Evolutionary conservation across 1,140 invertebrate species (phyloP), one percentile per base, ranked within the genome.

Genomic region (Halesus radiatus): DNA sequence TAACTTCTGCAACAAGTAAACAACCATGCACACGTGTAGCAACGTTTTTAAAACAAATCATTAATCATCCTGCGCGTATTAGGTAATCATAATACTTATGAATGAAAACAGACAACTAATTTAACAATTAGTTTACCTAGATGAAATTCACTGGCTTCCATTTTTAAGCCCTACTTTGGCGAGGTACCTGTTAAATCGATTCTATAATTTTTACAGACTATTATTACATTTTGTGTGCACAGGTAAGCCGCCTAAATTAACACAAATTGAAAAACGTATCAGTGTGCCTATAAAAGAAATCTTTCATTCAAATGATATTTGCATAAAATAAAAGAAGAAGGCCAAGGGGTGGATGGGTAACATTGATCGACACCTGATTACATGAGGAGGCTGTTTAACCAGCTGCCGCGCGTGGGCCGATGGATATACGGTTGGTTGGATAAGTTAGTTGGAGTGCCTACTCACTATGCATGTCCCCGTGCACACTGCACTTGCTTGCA

Each of bases 281-380:
- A 66, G 62, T 66, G 62, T 66, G 20, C 3, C 29, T 23, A 72
- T 72, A 72, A 52, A 72, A 72, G 66, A 72, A 72, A 72, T 72
- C 68, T 72, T 72, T 72, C 32, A 72, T 72, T 72, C 45, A 72
- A 72, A 72, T 72, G 45, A 50, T 72, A 45, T 72, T 72, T 72
- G 45, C 68, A 22, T 52, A 50, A 50, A 52, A 72, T 23, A 72
- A 72, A 52, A 53, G n/a, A 72, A 53, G 13, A 70, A 50, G 68
- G 6, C 68, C n/a, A 53, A 53, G 68, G 68, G 45, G 18, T 72
- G 68, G 68, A 53, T 72, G 68, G 68, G 37, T 52, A 45, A 15
- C n/a, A 50, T 52, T 72, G 32, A 26, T 22, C 6, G 23, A 72
- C 68, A 72, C 68, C 68, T 72, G 68, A 72, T 72, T 45, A 72